Base-by-base conservation (phyloP, 2,113 vertebrate species). In the Protobothrops mucrosquamatus region DNA sequence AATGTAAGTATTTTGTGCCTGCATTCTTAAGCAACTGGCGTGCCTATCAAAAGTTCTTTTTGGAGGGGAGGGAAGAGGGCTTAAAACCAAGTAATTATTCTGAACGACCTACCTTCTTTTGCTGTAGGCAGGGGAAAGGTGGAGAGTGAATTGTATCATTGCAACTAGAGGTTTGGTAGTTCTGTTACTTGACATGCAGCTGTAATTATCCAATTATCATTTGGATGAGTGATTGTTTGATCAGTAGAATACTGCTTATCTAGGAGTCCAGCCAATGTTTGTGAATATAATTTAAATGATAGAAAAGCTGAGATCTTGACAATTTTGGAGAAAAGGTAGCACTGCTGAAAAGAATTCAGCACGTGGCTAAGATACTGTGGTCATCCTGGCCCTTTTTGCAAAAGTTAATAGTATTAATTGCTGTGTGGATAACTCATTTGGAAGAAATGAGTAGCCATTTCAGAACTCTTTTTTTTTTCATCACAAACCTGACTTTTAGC, bases 1-100 rank as follows among this genome's bases (percentile, higher is more conserved):
- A 97, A 98, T 95, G 98, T 98, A 98, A 98, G 98, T 98, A 85
- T 90, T 61, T 86, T 14, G 10, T 54, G 3, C 11, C 18, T 57
- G 55, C 29, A 26, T 92, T 51, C 26, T 61, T 86, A 90, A 90
- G 15, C 81, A 26, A 22, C 86, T 90, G 26, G 12, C 9, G 22
- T 85, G 3, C 20, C 24, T 5, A 43, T 54, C n/a, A 43, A 3
- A 39, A 69, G 52, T 6, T 56, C 39, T 29, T 55, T 14, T 23
- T 10, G 2, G 61, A 4, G 29, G 29, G 20, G 39, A 23, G 39
- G 3, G 8, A 0, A 10, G 12, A 48, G n/a, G 12, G 29, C 29
- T 86, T 85, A 89, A 89, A 51, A 23, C 29, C 18, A 55, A 86
- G 23, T 29, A 92, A 23, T 46, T 88, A 34, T 92, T 55, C 14